Evolutionary conservation across 2,113 vertebrate genomes (phyloP).

Genomic region (Pontoporia blainvillei): DNA sequence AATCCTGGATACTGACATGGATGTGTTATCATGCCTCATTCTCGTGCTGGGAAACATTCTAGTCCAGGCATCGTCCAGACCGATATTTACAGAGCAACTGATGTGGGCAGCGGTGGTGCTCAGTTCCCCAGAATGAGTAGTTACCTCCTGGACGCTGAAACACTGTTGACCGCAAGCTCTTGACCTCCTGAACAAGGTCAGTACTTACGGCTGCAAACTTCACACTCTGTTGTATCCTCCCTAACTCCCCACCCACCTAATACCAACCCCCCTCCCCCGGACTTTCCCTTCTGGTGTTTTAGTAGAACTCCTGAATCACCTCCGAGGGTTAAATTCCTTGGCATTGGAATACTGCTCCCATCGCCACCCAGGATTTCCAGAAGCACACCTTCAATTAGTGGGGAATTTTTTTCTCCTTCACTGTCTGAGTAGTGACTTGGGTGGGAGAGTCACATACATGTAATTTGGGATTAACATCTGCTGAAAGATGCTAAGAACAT

Average conservation of each 20-base stretch:
- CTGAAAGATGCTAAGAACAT: not conserved
- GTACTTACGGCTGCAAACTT: not conserved
- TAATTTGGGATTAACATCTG: not conserved
- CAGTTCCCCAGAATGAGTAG: not conserved
- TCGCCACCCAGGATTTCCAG: not conserved
- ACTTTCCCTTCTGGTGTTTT: too few species aligned
- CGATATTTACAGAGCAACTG: not conserved
- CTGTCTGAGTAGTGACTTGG: not conserved
- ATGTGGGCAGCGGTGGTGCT: not conserved
- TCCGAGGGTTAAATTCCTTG: not conserved
- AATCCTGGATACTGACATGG: conserved; percentile 29
- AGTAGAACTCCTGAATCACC: not conserved
- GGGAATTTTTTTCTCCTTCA: not conserved
- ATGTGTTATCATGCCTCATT: conserved; percentile 21
- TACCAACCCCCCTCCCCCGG: accelerated
- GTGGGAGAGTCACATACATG: too few species aligned
- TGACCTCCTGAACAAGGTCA: not conserved
- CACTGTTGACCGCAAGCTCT: not conserved
- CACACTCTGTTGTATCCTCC: too few species aligned
- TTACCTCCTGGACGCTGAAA: not conserved
- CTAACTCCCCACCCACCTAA: not conserved
- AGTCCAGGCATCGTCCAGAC: not conserved
- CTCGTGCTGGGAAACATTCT: not conserved
- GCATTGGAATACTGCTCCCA: accelerated
- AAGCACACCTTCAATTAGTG: not conserved